Conservation (phyloP, 2,888 invertebrate genomes). For the Trisateles emortualis region DNA sequence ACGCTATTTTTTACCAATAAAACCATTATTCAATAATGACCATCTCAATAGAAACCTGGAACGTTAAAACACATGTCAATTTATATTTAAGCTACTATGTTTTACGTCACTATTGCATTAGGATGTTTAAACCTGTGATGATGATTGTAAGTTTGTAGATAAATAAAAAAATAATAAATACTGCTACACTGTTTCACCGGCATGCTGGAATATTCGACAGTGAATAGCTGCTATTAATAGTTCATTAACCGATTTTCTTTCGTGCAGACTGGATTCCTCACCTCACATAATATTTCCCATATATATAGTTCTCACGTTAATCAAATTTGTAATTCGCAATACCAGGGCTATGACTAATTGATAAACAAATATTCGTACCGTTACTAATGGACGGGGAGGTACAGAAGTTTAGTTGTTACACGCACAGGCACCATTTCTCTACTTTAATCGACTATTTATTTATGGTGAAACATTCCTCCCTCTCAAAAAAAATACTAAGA, state of each 20-base stretch:
- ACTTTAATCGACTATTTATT: not conserved
- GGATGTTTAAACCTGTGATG: no score
- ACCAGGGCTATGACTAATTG: slow-evolving; percentile 72
- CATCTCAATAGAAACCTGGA: no score
- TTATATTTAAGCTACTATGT: no score
- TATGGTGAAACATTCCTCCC: no score
- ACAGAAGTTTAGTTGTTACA: slow-evolving; percentile 35
- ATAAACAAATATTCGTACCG: slow-evolving; percentile 72
- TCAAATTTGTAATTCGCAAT: slow-evolving; percentile 76
- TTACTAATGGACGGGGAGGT: slow-evolving; percentile 25
- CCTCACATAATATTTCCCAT: slow-evolving; percentile 59
- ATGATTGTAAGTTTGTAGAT: no score
- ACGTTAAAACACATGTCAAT: no score
- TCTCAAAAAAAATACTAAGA: no score
- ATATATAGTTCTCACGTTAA: slow-evolving; percentile 74
- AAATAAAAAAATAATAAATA: no score
- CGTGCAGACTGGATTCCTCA: slow-evolving; percentile 38
- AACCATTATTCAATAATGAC: no score
- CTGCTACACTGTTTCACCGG: no score
- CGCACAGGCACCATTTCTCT: not conserved
- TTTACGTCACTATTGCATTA: no score
- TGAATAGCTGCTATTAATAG: slow-evolving; percentile 19
- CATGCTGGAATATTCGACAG: not conserved
- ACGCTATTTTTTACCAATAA: no score
- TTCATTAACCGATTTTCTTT: slow-evolving; percentile 42